phyloP scores from a whole-genome alignment of 2,797 vertebrate species.

The Chelidonichthys spinosus region DNA sequence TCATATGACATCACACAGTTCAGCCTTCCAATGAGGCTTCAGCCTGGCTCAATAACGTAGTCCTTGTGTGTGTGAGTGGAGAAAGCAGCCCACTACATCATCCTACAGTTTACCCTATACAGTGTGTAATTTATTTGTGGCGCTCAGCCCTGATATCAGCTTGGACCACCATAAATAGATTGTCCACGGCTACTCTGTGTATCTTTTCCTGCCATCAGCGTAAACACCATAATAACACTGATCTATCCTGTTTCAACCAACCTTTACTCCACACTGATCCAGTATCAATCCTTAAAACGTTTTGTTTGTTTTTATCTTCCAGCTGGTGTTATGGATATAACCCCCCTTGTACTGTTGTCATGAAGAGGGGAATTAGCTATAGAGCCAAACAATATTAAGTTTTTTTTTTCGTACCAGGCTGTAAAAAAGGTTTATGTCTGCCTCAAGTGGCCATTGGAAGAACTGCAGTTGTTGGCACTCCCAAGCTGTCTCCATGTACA shows the following conservation, averaged over 20 bases:
- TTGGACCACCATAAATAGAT: conserved; percentile 71
- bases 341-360: too few species aligned
- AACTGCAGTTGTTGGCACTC: too few species aligned
- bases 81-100: conserved; percentile 63
- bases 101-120: conserved; percentile 59
- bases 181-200: conserved; percentile 45
- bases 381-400: not conserved
- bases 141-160: conserved; percentile 67
- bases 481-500: too few species aligned
- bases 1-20: conserved; percentile 23
- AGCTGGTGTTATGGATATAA: not conserved
- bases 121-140: conserved; percentile 71
- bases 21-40: conserved; percentile 15
- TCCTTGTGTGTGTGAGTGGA: conserved; percentile 42
- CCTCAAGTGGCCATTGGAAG: too few species aligned
- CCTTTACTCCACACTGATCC: not conserved
- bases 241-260: conserved; percentile 19
- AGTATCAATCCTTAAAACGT: not conserved
- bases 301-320: not conserved
- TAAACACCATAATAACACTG: conserved; percentile 60
- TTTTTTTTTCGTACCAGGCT: too few species aligned
- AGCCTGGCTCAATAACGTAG: conserved; percentile 41
- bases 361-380: too few species aligned
- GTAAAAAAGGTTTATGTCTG: too few species aligned
- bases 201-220: conserved; percentile 52